These are phyloP conservation scores for Cryptomyrus ogoouensis DNA, from an alignment of 2,113 vertebrate species.

Conservation along the genomic window DNA sequence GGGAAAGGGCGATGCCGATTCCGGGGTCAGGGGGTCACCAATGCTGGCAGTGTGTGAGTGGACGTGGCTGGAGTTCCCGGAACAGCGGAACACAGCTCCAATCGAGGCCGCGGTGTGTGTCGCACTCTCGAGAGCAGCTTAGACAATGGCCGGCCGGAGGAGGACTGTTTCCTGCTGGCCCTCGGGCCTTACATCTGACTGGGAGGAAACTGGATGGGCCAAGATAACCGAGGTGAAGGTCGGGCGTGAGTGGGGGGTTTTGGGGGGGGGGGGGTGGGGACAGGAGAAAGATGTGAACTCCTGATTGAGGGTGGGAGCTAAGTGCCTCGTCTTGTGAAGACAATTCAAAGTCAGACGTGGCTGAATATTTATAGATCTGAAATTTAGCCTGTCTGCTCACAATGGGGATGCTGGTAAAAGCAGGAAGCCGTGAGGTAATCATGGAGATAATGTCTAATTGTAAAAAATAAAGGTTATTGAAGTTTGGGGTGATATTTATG, in stretches of 20 bases:
- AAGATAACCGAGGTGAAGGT: conserved; percentile 10
- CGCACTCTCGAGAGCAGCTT: not conserved
- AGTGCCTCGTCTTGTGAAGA: not conserved
- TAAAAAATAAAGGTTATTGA: not conserved
- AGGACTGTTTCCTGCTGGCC: not conserved
- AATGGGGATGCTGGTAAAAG: not conserved
- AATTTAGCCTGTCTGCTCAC: not conserved
- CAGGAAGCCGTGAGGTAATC: not conserved
- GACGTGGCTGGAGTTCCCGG: not conserved
- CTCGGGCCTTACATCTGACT: not conserved
- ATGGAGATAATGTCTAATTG: not conserved
- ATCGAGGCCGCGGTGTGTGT: not conserved
- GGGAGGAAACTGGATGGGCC: conserved; percentile 5
- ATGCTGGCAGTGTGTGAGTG: not conserved
- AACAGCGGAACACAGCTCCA: not conserved
- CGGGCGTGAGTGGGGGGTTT: not conserved
- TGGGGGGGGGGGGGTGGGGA: too few species aligned
- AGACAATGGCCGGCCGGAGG: not conserved
- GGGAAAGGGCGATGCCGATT: not conserved
- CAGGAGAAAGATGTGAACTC: not conserved
- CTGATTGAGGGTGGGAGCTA: not conserved
- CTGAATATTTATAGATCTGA: not conserved
- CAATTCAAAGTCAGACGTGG: not conserved
- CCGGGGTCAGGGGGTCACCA: not conserved
- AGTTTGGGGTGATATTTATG: not conserved